phyloP scores from a whole-genome alignment of 2,113 vertebrate species.

The Meleagris gallopavo region DNA sequence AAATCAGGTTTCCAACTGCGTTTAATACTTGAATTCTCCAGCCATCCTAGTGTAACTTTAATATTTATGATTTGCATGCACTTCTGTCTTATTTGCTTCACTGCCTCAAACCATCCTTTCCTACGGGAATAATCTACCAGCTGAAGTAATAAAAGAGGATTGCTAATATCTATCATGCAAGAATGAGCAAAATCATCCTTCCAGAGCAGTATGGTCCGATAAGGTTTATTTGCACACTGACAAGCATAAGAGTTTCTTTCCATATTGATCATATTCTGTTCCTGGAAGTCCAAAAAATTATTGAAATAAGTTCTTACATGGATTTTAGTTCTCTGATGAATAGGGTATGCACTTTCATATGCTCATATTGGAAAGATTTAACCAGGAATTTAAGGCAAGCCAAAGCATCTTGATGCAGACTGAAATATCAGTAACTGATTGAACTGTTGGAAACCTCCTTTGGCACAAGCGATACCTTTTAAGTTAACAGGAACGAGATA shows the following conservation, averaged over 20 bases:
- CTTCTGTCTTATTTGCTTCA: neutral
- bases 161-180: neutral
- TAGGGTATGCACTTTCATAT: neutral
- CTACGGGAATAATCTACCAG: neutral
- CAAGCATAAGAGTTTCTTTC: neutral
- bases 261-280: neutral
- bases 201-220: constrained; percentile 1
- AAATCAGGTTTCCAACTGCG: neutral
- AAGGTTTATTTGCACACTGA: neutral
- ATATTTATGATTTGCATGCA: neutral
- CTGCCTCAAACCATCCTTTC: neutral
- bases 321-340: constrained; percentile 31
- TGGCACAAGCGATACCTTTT: neutral
- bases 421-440: neutral
- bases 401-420: constrained; percentile 11
- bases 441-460: neutral
- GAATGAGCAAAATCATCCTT: neutral
- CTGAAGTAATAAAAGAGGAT: neutral
- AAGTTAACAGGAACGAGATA: constrained; percentile 6
- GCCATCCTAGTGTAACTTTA: neutral
- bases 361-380: constrained; percentile 12
- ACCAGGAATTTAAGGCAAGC: neutral
- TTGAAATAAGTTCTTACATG: constrained; percentile 17
- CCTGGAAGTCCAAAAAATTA: neutral
- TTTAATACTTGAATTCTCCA: neutral